Conservation (phyloP, 2,113 vertebrate species). For the Tursiops truncatus region DNA sequence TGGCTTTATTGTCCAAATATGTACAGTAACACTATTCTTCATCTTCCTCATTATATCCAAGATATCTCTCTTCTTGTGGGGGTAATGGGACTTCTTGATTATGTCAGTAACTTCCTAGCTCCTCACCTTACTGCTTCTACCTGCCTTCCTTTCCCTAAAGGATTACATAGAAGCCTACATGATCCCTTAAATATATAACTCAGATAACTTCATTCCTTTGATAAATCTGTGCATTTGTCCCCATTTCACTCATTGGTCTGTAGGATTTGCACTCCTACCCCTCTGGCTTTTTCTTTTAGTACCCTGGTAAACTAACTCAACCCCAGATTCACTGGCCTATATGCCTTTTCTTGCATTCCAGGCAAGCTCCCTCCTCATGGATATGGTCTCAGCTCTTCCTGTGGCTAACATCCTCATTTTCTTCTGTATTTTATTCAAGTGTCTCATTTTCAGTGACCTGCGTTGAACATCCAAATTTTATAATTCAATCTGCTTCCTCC, state of each 20-base stretch:
- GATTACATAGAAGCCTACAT: neutral
- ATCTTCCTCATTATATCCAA: neutral
- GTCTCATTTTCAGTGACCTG: neutral
- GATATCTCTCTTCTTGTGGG: neutral
- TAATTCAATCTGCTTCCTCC: neutral
- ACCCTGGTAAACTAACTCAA: neutral
- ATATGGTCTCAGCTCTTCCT: neutral
- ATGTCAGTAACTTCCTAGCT: neutral
- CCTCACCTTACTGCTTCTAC: neutral
- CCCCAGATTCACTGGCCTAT: neutral
- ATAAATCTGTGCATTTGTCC: neutral
- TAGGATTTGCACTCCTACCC: neutral
- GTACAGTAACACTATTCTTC: neutral
- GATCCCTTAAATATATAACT: neutral
- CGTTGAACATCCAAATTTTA: neutral
- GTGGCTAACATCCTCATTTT: neutral
- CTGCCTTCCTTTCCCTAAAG: neutral
- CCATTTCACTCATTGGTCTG: neutral
- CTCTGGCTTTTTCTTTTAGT: neutral
- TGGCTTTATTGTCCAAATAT: neutral
- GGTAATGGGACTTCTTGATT: neutral
- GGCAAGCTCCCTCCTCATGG: neutral
- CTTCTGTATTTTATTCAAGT: neutral
- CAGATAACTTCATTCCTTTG: neutral
- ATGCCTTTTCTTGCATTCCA: neutral